Evolutionary conservation across 2,797 vertebrate genomes (phyloP).

Genomic region (Fistularia tabacaria): DNA sequence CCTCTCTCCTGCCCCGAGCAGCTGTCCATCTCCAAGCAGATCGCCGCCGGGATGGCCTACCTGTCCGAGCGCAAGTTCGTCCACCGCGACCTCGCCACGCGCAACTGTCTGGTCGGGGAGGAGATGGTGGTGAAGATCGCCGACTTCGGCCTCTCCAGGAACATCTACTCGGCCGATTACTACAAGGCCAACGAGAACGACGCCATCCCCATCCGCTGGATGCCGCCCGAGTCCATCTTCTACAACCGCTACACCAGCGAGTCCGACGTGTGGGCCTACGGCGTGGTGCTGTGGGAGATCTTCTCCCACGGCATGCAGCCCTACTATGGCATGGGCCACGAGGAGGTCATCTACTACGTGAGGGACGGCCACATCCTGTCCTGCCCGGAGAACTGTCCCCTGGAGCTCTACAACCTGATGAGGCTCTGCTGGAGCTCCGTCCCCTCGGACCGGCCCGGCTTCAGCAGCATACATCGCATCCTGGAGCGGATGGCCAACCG

Average conservation of each 20-base stretch:
- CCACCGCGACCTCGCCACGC: conserved; percentile 94
- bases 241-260: conserved; percentile 98
- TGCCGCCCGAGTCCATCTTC: conserved; percentile 98
- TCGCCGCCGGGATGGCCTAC: conserved; percentile 94
- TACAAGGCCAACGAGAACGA: conserved; percentile 98
- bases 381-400: conserved; percentile 87
- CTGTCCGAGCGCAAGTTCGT: conserved; percentile 97
- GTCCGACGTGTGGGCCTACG: conserved; percentile 96
- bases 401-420: conserved; percentile 96
- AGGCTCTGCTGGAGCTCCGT: conserved; percentile 93
- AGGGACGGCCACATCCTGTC: conserved; percentile 90
- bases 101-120: conserved; percentile 94
- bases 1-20: conserved; percentile 83
- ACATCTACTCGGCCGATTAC: conserved; percentile 97
- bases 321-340: conserved; percentile 96
- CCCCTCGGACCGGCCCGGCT: conserved; percentile 87
- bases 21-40: conserved; percentile 88
- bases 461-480: conserved; percentile 90
- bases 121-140: conserved; percentile 96
- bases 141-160: conserved; percentile 94
- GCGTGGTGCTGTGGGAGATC: conserved; percentile 96
- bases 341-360: conserved; percentile 97
- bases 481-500: conserved; percentile 83
- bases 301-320: conserved; percentile 97
- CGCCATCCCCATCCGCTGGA: conserved; percentile 97